phyloP scores from a whole-genome alignment of 2,797 vertebrate species.

The Myioborus melanocephalus region DNA sequence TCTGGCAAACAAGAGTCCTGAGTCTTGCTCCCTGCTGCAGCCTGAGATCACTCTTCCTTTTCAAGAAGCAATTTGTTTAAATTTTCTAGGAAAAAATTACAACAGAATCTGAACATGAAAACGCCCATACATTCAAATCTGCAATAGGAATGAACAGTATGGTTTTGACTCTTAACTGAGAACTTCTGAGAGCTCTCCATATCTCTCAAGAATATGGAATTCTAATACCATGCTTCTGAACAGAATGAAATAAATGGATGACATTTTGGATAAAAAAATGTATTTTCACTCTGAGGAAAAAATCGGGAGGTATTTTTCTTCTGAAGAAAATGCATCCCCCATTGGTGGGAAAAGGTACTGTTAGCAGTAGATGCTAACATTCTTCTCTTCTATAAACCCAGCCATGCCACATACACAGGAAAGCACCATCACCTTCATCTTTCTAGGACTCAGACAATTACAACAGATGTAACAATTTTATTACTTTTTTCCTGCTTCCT shows the following conservation, averaged over 20 bases:
- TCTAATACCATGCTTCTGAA: background rate
- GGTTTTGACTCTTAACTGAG: background rate
- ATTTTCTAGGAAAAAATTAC: background rate
- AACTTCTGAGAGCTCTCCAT: background rate
- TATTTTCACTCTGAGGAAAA: conserved; percentile 18
- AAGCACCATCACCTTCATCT: background rate
- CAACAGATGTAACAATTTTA: background rate
- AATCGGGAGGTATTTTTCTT: background rate
- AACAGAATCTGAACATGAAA: background rate
- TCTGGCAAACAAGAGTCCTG: background rate
- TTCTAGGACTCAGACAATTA: background rate
- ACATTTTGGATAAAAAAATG: background rate
- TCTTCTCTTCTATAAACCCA: conserved; percentile 12
- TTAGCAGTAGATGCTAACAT: background rate
- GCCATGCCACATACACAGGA: background rate
- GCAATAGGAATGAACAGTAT: background rate
- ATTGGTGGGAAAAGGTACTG: background rate
- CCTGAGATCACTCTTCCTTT: background rate
- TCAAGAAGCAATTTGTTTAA: background rate
- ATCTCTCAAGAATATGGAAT: background rate
- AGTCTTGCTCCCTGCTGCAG: background rate
- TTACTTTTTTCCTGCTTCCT: background rate
- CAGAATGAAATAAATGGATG: background rate
- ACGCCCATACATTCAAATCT: background rate
- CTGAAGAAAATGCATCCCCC: background rate